Conservation (phyloP, 1,140 invertebrate species). For the Odontomachus brunneus region DNA sequence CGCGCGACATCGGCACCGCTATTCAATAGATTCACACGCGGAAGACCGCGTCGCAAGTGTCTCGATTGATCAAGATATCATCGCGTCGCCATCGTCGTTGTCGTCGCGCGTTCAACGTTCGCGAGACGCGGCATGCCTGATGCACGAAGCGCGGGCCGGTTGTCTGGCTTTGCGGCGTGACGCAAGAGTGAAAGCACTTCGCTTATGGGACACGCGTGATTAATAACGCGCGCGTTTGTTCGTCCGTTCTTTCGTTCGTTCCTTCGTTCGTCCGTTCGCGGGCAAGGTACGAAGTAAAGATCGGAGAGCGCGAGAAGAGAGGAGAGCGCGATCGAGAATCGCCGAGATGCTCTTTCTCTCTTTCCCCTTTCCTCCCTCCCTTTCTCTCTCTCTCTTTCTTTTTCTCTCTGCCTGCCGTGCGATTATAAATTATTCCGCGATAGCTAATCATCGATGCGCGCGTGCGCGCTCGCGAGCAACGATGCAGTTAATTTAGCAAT, state of each 20-base stretch:
- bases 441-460: slow-evolving; percentile 53
- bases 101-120: slow-evolving; percentile 58
- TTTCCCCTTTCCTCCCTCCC: too few species aligned
- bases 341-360: too few species aligned
- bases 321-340: slow-evolving; percentile 54
- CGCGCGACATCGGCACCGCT: slow-evolving; percentile 1
- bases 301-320: slow-evolving; percentile 25
- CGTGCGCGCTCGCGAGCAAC: slow-evolving; percentile 23
- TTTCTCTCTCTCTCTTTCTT: too few species aligned
- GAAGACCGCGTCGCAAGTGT: neutral
- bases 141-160: slow-evolving; percentile 55
- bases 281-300: slow-evolving; percentile 13
- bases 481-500: slow-evolving; percentile 56
- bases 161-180: slow-evolving; percentile 55
- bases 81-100: slow-evolving; percentile 12
- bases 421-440: slow-evolving; percentile 62
- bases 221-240: slow-evolving; percentile 52
- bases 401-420: slow-evolving; percentile 8
- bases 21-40: neutral
- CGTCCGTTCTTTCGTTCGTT: slow-evolving; percentile 12
- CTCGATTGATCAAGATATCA: slow-evolving; percentile 66
- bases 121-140: slow-evolving; percentile 49
- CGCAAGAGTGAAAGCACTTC: slow-evolving; percentile 65
- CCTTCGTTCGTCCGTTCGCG: too few species aligned
- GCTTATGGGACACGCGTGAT: slow-evolving; percentile 64